Base-by-base conservation (phyloP, 2,888 invertebrate genomes). In the Ferdinandea cuprea region DNA sequence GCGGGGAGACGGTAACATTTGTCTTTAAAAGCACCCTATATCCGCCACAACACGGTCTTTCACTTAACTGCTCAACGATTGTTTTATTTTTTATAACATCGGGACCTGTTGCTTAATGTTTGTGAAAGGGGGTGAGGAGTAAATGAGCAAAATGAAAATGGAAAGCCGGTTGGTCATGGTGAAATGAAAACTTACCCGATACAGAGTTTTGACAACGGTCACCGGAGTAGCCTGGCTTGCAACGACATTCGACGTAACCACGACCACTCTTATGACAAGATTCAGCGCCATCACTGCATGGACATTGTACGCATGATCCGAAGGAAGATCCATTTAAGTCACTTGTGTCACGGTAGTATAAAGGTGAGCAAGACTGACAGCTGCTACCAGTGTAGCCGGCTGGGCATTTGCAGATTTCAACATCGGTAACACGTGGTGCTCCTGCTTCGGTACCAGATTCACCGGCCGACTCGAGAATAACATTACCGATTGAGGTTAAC, bases 391-490 rank as follows among this genome's bases (percentile, higher is more conserved):
- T 91, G 88, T 97, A 97, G 0, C 96, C 97, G 0, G 91, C 87
- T 0, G 97, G 97, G 88, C 98, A 98, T 59, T 93, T 92, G 89
- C 98, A 99, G 48, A 93, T 93, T 92, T 99, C 99, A 56, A 99
- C 95, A 71, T 94, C 94, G 3, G 92, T 93, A 0, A 97, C 97
- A 44, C 92, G 92, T 7, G 92, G 92, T 86, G 92, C 93, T 1
- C 92, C 92, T 32, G 94, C 93, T 50, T 93, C 92, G 54, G 93
- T 93, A 0, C 85, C 85, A 2, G 69, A 69, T 5, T 88, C 88
- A 2, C 88, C 85, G 0, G 97, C 96, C 1, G 96, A 95, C 86
- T 98, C 98, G 90, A 99, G 93, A 19, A 94, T 94, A 0, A 99
- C 95, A 88, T 98, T 97, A 74, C 96, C 94, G 48, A 99, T 94